Percentiles rank a stretch among this genome's conserved stretches.
Evolutionary conservation across 2,888 invertebrate species (phyloP).

Genomic region (Eupithecia insigniata): DNA sequence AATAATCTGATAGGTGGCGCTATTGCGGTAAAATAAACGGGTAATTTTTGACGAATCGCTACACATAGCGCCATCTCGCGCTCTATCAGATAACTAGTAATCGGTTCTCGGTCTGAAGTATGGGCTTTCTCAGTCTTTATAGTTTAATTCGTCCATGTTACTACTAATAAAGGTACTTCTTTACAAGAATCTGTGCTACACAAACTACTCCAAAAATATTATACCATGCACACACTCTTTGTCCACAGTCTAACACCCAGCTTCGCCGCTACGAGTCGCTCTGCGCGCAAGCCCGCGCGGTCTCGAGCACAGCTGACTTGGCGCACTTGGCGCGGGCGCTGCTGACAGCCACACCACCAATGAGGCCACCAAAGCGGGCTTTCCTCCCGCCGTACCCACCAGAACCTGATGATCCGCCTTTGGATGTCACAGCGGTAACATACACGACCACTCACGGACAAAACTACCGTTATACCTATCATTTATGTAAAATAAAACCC

Average conservation of each 20-base stretch:
- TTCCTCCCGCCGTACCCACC: conserved; percentile 83
- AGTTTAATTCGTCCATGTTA: too few relatives aligned
- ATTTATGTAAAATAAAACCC: neutral
- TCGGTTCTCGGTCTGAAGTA: too few relatives aligned
- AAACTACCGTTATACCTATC: too few relatives aligned
- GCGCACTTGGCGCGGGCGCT: conserved; percentile 92
- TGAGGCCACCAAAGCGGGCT: conserved; percentile 88
- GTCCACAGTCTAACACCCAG: conserved; percentile 90
- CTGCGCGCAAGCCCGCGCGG: conserved; percentile 89
- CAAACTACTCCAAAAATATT: too few relatives aligned
- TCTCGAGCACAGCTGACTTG: conserved; percentile 89
- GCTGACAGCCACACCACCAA: conserved; percentile 86
- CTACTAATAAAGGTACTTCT: too few relatives aligned
- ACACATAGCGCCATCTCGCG: too few relatives aligned
- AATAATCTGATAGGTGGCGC: too few relatives aligned
- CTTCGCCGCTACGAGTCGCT: conserved; percentile 92
- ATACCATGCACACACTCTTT: too few relatives aligned
- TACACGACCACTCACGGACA: neutral
- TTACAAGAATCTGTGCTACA: neutral
- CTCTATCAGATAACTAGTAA: too few relatives aligned
- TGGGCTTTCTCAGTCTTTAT: too few relatives aligned
- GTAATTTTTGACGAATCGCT: too few relatives aligned
- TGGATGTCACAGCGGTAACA: conserved; percentile 75
- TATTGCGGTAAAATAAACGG: too few relatives aligned
- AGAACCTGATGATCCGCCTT: conserved; percentile 75